Conservation (phyloP, 2,888 invertebrate species). For the Standfussiana lucernea region DNA sequence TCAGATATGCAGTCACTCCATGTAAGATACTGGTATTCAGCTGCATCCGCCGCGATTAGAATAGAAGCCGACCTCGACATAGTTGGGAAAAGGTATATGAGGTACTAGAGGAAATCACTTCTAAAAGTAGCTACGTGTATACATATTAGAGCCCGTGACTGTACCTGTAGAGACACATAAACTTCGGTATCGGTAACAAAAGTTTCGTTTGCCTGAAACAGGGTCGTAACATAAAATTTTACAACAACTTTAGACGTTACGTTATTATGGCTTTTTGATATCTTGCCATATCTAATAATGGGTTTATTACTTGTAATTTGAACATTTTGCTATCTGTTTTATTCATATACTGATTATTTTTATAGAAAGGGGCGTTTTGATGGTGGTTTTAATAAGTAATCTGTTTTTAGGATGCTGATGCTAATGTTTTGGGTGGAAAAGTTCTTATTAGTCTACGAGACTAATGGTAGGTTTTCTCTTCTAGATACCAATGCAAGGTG, state of each 20-base stretch:
- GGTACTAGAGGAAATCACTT: neutral
- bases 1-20: too few relatives aligned
- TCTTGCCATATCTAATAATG: conserved; percentile 86
- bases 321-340: conserved; percentile 75
- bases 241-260: conserved; percentile 87
- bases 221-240: conserved; percentile 88
- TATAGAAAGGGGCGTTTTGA: conserved; percentile 18
- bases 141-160: neutral
- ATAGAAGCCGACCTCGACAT: too few relatives aligned
- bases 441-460: neutral
- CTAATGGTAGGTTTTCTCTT: neutral
- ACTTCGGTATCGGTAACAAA: conserved; percentile 81
- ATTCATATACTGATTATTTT: conserved; percentile 66
- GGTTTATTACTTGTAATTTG: conserved; percentile 84
- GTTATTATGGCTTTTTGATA: conserved; percentile 87
- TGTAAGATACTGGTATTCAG: too few relatives aligned
- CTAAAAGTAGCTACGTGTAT: neutral
- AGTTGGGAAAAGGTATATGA: too few relatives aligned
- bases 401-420: neutral
- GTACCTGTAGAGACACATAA: conserved; percentile 77
- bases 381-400: neutral
- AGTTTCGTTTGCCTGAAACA: conserved; percentile 83
- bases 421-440: neutral
- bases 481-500: too few relatives aligned
- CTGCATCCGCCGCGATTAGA: too few relatives aligned